These are phyloP conservation scores for Agrotis puta DNA, from an alignment of 2,888 invertebrate species.

Conservation along the genomic window DNA sequence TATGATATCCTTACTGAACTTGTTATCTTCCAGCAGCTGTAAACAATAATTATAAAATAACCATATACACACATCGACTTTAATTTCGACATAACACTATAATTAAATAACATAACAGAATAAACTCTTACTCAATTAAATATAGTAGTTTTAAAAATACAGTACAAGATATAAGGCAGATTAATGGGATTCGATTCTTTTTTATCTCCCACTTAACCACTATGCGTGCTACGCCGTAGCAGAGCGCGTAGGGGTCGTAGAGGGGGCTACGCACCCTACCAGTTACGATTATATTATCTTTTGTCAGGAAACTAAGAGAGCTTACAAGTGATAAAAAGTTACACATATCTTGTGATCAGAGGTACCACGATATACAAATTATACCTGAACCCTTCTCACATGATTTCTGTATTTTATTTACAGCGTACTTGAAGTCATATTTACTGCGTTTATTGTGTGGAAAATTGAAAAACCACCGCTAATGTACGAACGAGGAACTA, in stretches of 20 bases:
- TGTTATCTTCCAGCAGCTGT: constrained; percentile 95
- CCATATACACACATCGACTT: not conserved
- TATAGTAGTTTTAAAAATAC: not conserved
- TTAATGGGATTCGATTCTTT: not conserved
- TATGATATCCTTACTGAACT: constrained; percentile 96
- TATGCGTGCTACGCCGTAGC: constrained; percentile 19
- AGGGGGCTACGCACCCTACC: not conserved
- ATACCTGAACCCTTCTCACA: too few relatives aligned
- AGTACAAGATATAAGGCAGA: not conserved
- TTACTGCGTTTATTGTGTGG: too few relatives aligned
- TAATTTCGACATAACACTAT: constrained; percentile 1
- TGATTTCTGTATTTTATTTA: too few relatives aligned
- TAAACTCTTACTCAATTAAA: too few relatives aligned
- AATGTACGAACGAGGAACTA: too few relatives aligned
- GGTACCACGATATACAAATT: too few relatives aligned
- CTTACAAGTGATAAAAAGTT: not conserved
- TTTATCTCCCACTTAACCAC: not conserved
- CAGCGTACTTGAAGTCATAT: too few relatives aligned
- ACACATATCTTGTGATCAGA: too few relatives aligned
- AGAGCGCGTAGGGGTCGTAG: constrained; percentile 1
- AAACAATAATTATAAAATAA: constrained; percentile 55
- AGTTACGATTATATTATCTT: not conserved
- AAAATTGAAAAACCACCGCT: too few relatives aligned
- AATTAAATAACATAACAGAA: constrained; percentile 1
- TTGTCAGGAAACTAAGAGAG: not conserved